A percentile compares a stretch with the other conserved stretches of the same genome.
These are phyloP conservation scores for Willowsia nigromaculata DNA, from an alignment of 2,888 invertebrate genomes.

Conservation along the genomic window DNA sequence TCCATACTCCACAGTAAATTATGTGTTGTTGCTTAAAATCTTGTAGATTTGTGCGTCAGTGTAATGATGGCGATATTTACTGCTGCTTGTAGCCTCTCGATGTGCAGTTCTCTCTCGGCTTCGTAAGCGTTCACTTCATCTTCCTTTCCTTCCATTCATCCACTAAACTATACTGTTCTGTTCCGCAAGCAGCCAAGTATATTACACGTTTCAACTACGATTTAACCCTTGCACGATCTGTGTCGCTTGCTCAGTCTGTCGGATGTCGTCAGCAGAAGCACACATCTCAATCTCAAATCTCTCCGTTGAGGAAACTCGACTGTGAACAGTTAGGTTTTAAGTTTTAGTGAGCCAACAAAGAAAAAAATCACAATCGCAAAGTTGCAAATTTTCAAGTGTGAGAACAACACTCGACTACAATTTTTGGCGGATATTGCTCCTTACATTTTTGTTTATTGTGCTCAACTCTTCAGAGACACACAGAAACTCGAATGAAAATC, in stretches of 20 bases:
- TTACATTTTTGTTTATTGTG: too few species aligned
- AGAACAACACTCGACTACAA: not conserved
- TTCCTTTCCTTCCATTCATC: not conserved
- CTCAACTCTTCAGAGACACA: not conserved
- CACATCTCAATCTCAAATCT: not conserved
- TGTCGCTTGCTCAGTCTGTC: not conserved
- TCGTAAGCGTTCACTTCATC: not conserved
- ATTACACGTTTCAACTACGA: not conserved
- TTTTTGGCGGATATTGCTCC: too few species aligned
- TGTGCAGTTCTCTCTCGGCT: not conserved
- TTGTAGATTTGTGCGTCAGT: too few species aligned
- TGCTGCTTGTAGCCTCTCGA: too few species aligned
- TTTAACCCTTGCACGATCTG: not conserved
- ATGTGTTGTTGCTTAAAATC: too few species aligned
- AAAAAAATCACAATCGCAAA: not conserved
- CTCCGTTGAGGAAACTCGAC: not conserved
- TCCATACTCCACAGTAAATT: too few species aligned
- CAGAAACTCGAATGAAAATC: slow-evolving; percentile 67
- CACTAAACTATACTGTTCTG: not conserved
- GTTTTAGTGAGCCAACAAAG: not conserved
- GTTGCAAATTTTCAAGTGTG: not conserved
- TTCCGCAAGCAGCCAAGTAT: not conserved
- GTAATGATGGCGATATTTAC: too few species aligned
- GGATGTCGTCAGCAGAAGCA: not conserved
- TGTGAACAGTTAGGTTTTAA: not conserved